Evolutionary conservation across 2,888 invertebrate species (phyloP), one percentile per base, ranked within the genome.

Genomic region (Epicampocera succincta): DNA sequence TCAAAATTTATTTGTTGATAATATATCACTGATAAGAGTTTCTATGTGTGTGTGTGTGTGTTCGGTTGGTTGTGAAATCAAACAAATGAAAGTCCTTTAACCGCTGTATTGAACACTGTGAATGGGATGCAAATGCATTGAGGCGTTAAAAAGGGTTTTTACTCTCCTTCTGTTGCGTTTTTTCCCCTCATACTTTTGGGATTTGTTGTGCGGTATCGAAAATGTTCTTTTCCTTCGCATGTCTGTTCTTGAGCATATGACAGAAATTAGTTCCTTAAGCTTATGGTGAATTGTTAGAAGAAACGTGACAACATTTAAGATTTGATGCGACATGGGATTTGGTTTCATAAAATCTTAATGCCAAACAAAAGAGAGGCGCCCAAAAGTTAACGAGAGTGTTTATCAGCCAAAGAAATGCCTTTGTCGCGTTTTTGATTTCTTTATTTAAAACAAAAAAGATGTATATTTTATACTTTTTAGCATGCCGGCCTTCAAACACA

Each of bases 121-220:
- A 54, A 78, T 78, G 50, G 82, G 74, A 78, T 74, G 74, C 82
- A 74, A 68, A 69, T 82, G 78, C 82, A 74, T 40, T 78, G 78
- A 82, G 46, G 65, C 77, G 52, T 73, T 74, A 78, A 82, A 82
- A 82, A 48, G 82, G 76, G 65, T 46, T 78, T 71, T 69, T 12
- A 9, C 33, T 63, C 54, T 71, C 50, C 21, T 68, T 66, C 46
- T 25, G 33, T 46, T 66, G 38, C 15, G n/a, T 52, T 52, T 75
- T 42, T 25, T 54, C 8, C 33, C 8, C 42, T 56, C 40, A 17
- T 65, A 42, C 42, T 60, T 71, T 71, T 15, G 33, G 52, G 58
- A 78, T 78, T 78, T 71, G 42, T 71, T 72, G 52, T 68, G 75
- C 58, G 73, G 69, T 78, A 52, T 71, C 42, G 6, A 21, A 42